Base-by-base conservation (phyloP, 2,888 invertebrate genomes). In the Rhaphigaster nebulosa region DNA sequence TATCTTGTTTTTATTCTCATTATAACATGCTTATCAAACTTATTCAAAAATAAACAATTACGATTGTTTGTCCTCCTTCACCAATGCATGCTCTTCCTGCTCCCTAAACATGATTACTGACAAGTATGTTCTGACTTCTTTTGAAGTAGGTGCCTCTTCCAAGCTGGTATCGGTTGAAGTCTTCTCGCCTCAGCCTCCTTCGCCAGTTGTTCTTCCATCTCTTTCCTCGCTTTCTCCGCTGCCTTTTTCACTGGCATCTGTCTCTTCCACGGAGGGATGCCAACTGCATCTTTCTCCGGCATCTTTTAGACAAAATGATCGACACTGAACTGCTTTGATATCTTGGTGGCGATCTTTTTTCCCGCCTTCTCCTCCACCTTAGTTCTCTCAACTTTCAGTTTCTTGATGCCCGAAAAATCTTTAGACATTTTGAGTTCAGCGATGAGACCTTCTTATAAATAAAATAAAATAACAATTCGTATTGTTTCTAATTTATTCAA, bases 191-290 rank as follows among this genome's bases (percentile, higher is more conserved):
- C 98, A 0, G 97, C 97, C 93, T 98, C 97, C 91, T 96, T 95
- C 10, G 96, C 96, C 93, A 98, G 95, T 93, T 97, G 96, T 93
- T 97, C 97, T 94, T 98, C 98, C 92, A 98, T 95, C 93, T 99
- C 98, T 93, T 97, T 97, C 92, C 97, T 96, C 20, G 98, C 98
- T 92, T 97, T 97, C 94, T 99, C 98, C 0, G 99, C 98, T 0
- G 98, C 97, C 93, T 98, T 97, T 93, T 98, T 96, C 4, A 99
- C 99, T 94, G 98, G 94, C 97, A 99, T 98, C 94, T 98, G 98
- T 23, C 98, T 95, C 94, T 98, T 98, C 99, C 99, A 99, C 41
- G 97, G 97, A 26, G 99, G 99, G 93, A 99, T 97, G 1, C 98
- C 98, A 15, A 97, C 96, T 89, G 96, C 96, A 94, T 98, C 98